Percentiles rank a stretch among this genome's conserved stretches.
These are phyloP conservation scores for Andrena camellia DNA, from an alignment of 2,888 invertebrate genomes.

Conservation along the genomic window DNA sequence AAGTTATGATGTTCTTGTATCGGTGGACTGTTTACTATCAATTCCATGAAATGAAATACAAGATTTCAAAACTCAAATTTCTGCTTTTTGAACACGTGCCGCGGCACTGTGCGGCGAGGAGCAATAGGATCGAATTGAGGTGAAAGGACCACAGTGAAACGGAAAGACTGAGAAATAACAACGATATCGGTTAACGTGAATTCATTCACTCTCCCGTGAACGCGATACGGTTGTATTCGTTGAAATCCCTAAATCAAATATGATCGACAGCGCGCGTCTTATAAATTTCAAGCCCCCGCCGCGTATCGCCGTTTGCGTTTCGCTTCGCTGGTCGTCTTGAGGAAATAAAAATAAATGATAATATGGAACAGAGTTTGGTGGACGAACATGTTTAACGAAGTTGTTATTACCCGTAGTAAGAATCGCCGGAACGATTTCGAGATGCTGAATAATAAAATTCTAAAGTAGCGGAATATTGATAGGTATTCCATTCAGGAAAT, in stretches of 20 bases:
- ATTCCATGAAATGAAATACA: too few relatives aligned
- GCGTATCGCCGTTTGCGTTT: background rate
- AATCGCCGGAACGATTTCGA: too few relatives aligned
- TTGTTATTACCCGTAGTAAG: too few relatives aligned
- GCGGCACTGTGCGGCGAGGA: too few relatives aligned
- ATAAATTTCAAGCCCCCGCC: background rate
- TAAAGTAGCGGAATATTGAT: too few relatives aligned
- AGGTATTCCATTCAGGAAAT: too few relatives aligned
- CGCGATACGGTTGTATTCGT: conserved; percentile 32
- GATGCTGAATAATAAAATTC: too few relatives aligned
- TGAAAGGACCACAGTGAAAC: conserved; percentile 1
- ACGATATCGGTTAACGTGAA: conserved; percentile 49
- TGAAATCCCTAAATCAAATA: conserved; percentile 24
- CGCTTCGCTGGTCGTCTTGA: background rate
- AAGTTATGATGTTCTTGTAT: too few relatives aligned
- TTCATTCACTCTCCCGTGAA: conserved; percentile 51
- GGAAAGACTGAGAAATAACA: conserved; percentile 17
- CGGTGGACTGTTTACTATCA: too few relatives aligned
- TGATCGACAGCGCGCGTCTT: background rate
- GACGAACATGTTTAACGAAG: too few relatives aligned
- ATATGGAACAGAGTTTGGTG: background rate
- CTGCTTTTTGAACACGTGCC: too few relatives aligned
- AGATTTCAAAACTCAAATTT: too few relatives aligned
- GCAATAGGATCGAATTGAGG: background rate
- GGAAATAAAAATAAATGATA: background rate